phyloP scores from a whole-genome alignment of 2,113 vertebrate species.

The Eurypyga helias region DNA sequence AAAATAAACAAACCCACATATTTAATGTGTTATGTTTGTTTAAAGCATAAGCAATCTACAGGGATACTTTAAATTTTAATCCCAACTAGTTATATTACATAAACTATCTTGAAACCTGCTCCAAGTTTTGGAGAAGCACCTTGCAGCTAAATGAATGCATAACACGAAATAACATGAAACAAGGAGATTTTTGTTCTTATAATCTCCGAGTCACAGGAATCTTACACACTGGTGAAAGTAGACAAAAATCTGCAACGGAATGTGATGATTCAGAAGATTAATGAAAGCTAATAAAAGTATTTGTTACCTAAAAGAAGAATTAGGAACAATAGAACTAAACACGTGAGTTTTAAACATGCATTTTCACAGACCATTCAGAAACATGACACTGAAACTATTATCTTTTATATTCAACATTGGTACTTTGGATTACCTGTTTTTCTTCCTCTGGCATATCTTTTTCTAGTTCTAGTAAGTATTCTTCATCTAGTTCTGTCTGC shows the following conservation, averaged over 20 bases:
- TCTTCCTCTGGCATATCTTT: slow-evolving; percentile 83
- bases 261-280: background rate
- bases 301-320: background rate
- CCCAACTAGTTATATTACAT: background rate
- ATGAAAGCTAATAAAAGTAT: background rate
- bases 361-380: background rate
- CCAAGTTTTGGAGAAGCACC: background rate
- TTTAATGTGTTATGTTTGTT: background rate
- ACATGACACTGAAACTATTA: background rate
- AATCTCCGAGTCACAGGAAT: background rate
- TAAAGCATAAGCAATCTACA: background rate
- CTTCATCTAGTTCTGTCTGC: slow-evolving; percentile 78
- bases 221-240: background rate
- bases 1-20: background rate
- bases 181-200: background rate
- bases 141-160: background rate
- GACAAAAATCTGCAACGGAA: background rate
- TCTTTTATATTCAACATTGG: background rate
- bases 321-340: background rate
- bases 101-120: background rate
- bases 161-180: background rate
- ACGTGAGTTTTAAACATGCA: background rate
- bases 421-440: slow-evolving; percentile 75
- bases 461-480: slow-evolving; percentile 79
- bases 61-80: background rate